phyloP scores from a whole-genome alignment of 2,888 invertebrate species.

The Itoplectis maculator region DNA sequence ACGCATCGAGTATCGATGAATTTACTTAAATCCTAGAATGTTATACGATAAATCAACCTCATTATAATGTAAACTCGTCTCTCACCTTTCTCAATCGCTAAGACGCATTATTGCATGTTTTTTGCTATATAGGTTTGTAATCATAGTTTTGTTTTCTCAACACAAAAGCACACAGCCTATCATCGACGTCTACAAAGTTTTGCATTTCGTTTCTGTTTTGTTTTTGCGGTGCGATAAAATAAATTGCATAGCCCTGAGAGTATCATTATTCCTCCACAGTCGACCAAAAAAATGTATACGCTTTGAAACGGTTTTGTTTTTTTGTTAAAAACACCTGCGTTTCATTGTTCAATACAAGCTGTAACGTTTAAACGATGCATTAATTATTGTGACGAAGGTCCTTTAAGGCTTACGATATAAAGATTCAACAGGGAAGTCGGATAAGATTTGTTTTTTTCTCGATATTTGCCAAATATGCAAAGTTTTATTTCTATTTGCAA shows the following conservation, averaged over 20 bases:
- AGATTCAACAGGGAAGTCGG: conserved; percentile 14
- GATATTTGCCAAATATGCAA: not conserved
- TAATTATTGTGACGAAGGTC: conserved; percentile 80
- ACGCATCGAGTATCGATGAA: conserved; percentile 34
- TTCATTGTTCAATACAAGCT: conserved; percentile 81
- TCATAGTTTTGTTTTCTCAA: conserved; percentile 79
- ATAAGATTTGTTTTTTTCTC: not conserved
- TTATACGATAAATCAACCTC: conserved; percentile 79
- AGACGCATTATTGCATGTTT: conserved; percentile 78
- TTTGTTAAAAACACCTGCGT: conserved; percentile 64
- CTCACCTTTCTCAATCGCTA: conserved; percentile 84
- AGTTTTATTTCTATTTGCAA: not conserved
- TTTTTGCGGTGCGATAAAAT: conserved; percentile 81
- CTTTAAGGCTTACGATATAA: conserved; percentile 72
- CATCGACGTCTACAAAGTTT: conserved; percentile 76
- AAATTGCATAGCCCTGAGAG: conserved; percentile 82
- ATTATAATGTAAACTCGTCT: conserved; percentile 83
- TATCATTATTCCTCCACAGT: conserved; percentile 80
- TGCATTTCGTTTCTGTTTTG: conserved; percentile 66
- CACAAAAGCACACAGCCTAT: conserved; percentile 83
- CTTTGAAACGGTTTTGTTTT: conserved; percentile 49
- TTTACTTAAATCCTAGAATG: conserved; percentile 57
- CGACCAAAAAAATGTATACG: conserved; percentile 79
- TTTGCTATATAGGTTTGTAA: conserved; percentile 79
- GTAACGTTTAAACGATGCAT: conserved; percentile 84